These are phyloP conservation scores for Cyclophora albipunctata DNA, from an alignment of 2,888 invertebrate species.

Conservation along the genomic window DNA sequence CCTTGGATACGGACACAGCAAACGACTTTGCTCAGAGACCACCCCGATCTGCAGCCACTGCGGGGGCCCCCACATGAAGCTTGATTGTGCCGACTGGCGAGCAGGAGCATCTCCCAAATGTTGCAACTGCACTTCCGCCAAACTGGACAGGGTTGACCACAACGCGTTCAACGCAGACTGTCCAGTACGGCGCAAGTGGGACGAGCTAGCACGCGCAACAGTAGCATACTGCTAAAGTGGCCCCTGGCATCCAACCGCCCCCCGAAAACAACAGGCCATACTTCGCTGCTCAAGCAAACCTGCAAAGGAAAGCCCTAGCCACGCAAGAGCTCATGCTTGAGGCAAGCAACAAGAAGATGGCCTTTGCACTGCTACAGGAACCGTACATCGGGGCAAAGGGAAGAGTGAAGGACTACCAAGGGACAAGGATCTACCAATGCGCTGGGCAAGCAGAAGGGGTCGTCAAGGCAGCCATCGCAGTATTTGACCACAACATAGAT, in stretches of 20 bases:
- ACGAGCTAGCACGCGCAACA: slow-evolving; percentile 1
- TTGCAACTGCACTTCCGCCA: background rate
- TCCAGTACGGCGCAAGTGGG: slow-evolving; percentile 1
- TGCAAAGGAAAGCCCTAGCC: background rate
- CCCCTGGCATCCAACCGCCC: background rate
- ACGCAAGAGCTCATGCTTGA: background rate
- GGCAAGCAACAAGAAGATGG: background rate
- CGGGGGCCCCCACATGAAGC: background rate
- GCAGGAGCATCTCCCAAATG: slow-evolving; percentile 1
- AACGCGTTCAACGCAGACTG: slow-evolving; percentile 4
- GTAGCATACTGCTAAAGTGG: too few species aligned
- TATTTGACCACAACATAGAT: too few species aligned
- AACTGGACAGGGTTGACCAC: background rate
- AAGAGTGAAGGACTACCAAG: background rate
- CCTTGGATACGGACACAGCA: too few species aligned
- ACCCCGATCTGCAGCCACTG: slow-evolving; percentile 2
- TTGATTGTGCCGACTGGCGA: background rate
- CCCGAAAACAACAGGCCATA: too few species aligned
- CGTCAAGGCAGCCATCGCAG: too few species aligned
- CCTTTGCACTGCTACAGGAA: background rate
- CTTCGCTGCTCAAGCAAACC: background rate
- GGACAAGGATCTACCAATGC: background rate
- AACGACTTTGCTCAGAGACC: slow-evolving; percentile 5
- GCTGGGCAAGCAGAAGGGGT: too few species aligned
- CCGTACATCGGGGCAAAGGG: background rate